These are phyloP conservation scores for Tenthredo livida DNA, from an alignment of 2,888 invertebrate genomes.

Conservation along the genomic window DNA sequence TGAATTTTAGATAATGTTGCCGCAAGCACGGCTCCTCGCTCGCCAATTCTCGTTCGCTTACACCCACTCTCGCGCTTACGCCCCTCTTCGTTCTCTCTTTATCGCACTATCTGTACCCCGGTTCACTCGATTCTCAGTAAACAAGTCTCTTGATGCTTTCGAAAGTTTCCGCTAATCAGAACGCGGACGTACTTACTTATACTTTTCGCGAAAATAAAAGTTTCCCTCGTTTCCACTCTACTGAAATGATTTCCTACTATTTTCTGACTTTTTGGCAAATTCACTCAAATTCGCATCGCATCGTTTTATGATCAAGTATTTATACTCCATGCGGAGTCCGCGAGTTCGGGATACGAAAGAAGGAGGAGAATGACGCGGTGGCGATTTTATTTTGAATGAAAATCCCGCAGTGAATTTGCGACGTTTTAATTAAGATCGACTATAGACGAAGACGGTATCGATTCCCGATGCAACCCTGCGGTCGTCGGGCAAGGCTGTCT, in stretches of 20 bases:
- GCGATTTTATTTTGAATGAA: not conserved
- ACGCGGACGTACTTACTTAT: not conserved
- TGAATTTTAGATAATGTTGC: constrained; percentile 79
- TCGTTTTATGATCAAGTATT: not conserved
- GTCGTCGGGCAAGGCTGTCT: not conserved
- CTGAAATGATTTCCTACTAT: not conserved
- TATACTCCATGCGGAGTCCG: not conserved
- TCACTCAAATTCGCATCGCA: not conserved
- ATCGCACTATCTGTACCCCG: constrained; percentile 1
- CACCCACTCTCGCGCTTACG: constrained; percentile 28
- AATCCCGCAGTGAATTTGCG: constrained; percentile 8
- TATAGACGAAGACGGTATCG: constrained; percentile 39
- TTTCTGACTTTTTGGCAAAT: not conserved
- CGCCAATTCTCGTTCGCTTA: constrained; percentile 56
- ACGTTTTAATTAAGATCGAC: constrained; percentile 41
- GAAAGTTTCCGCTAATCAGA: constrained; percentile 29
- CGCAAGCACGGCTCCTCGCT: constrained; percentile 75
- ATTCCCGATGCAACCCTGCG: constrained; percentile 21
- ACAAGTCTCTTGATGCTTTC: constrained; percentile 49
- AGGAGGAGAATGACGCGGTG: not conserved
- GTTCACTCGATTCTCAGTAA: constrained; percentile 42
- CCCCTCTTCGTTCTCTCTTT: constrained; percentile 29
- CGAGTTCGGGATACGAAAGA: not conserved
- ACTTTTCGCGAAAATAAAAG: not conserved
- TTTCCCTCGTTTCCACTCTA: not conserved